Base-by-base conservation (phyloP, 2,888 invertebrate species). In the Petrolisthes manimaculis region DNA sequence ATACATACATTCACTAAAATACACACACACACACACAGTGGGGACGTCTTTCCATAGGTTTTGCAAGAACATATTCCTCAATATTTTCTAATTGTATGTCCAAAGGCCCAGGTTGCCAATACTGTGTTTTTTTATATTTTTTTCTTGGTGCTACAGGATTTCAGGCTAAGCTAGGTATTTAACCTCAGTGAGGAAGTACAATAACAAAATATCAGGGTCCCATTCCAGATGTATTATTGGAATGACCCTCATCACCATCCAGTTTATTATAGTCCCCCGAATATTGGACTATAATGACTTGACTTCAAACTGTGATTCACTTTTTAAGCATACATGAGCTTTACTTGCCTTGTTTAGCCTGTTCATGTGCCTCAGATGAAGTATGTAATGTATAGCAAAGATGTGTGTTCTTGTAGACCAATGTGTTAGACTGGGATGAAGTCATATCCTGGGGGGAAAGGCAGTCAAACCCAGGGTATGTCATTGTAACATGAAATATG, bases 291-390 rank as follows among this genome's bases (percentile, higher is more conserved):
- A 83, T 83, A 87, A 87, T 87, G 83, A 87, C 87, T 83, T 67
- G 78, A 87, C 86, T 87, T 79, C 71, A 87, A 87, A 83, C 87
- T 87, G 87, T 87, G 87, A 87, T 87, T 87, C 83, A 87, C 83
- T 86, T 71, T 37, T 71, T 87, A 87, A 87, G 87, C 87, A 87
- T 87, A 87, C 83, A 87, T 87, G 87, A 87, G 87, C 87, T 87
- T 87, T 87, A 87, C 87, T 81, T 87, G 87, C 87, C 87, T 87
- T 87, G 87, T 87, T 87, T 87, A 87, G 87, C 87, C 87, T 87
- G 87, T 87, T 87, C 87, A 87, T 87, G 87, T 87, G 87, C 87
- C 87, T 87, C 87, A 87, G 77, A 87, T 83, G 83, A 87, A 87
- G 56, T 79, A 84, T 87, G 37, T 86, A 69, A 37, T 37, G 37